Evolutionary conservation across 2,797 vertebrate genomes (phyloP).

Genomic region (Gambelia wislizenii): DNA sequence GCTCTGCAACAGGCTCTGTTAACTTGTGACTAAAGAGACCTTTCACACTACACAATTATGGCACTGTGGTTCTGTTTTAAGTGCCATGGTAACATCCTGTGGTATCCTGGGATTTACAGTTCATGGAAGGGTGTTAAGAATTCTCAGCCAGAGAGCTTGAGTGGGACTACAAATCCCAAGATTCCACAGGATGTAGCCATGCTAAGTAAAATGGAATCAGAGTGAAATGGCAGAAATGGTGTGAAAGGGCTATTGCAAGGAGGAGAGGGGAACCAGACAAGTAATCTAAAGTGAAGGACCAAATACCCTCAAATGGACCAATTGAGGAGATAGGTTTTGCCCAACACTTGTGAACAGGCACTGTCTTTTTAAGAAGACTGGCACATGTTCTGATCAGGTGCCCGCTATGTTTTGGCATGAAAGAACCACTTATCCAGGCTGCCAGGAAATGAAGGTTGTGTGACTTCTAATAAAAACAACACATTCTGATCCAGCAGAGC

Average conservation of each 20-base stretch:
- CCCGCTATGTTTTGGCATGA: not conserved
- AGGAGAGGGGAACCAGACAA: not conserved
- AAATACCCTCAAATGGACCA: not conserved
- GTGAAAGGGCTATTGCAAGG: too few relatives aligned
- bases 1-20: not conserved
- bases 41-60: too few relatives aligned
- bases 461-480: not conserved
- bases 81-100: too few relatives aligned
- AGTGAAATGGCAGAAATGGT: too few relatives aligned
- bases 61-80: too few relatives aligned
- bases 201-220: too few relatives aligned
- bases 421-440: not conserved
- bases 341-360: not conserved
- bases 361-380: not conserved
- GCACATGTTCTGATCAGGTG: not conserved
- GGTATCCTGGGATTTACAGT: too few relatives aligned
- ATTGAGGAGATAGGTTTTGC: not conserved
- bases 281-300: not conserved
- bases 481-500: too few relatives aligned
- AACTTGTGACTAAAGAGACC: not conserved
- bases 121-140: too few relatives aligned
- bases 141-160: too few relatives aligned
- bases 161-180: too few relatives aligned
- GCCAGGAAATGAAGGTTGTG: not conserved
- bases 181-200: too few relatives aligned